Percentiles rank a stretch among this genome's conserved stretches.
Conservation (phyloP, 1,140 invertebrate species). For the Temnothorax curvispinosus region DNA sequence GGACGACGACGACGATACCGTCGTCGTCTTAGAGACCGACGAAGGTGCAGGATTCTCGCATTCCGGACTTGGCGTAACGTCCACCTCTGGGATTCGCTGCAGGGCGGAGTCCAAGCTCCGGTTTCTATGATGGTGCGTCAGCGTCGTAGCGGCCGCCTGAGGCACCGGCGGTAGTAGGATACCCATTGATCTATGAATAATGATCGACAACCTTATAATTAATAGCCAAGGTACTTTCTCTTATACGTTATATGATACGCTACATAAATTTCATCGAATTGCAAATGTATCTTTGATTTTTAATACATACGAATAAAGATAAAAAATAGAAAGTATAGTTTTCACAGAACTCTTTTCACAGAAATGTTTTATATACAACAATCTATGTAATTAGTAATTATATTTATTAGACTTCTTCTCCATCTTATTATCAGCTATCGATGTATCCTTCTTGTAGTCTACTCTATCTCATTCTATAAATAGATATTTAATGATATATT, state of each 20-base stretch:
- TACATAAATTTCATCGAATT: background rate
- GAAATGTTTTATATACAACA: background rate
- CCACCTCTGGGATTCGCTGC: constrained; percentile 94
- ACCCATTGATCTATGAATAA: constrained; percentile 89
- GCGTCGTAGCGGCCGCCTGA: constrained; percentile 86
- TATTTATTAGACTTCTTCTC: background rate
- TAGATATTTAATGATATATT: background rate
- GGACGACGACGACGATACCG: constrained; percentile 47
- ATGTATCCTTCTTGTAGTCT: background rate
- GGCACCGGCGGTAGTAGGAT: constrained; percentile 91
- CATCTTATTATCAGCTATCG: background rate
- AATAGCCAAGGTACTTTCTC: background rate
- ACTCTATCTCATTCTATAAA: background rate
- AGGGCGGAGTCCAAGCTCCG: constrained; percentile 94
- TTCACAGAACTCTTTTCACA: background rate
- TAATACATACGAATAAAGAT: background rate
- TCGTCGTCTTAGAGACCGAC: constrained; percentile 73
- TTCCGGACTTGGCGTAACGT: constrained; percentile 92
- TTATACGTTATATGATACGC: background rate
- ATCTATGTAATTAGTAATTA: background rate
- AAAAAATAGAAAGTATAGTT: background rate
- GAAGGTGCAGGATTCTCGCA: constrained; percentile 86
- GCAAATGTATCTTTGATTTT: background rate
- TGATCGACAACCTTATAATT: background rate
- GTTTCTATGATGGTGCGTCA: constrained; percentile 93